Evolutionary conservation across 1,140 invertebrate species (phyloP), one percentile per base, ranked within the genome.

Genomic region (Latrodectus geometricus): DNA sequence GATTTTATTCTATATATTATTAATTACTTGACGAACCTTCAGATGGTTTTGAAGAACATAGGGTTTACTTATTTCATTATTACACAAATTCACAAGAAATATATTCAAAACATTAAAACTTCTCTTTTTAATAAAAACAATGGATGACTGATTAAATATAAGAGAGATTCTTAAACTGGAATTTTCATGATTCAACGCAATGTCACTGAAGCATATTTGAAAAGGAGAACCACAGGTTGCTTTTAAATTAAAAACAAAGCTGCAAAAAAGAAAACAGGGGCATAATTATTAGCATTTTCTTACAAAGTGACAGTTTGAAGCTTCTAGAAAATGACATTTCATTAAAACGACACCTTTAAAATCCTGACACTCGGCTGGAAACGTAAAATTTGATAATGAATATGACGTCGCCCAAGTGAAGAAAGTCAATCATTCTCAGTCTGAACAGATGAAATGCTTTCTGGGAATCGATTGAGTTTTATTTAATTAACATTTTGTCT

Each of bases 401-500:
- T 68, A 56, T 75, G 82, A 75, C 69, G 21, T 74, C 52, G 69
- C 14, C n/a, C 50, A 84, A 84, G 70, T 74, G 50, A 84, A 76
- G 82, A 84, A 84, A 84, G 82, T 84, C 82, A 84, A 84, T 84
- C 82, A 84, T 76, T 48, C 11, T 8, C 20, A 17, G 17, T 21
- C 15, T 35, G 17, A 15, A 48, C 78, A 69, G 65, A 23, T 50
- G 54, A 54, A 56, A 73, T 83, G 61, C 50, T 65, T 83, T 74
- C 80, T n/a, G 21, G 9, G 49, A 70, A 84, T 84, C 73, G 82
- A 84, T 84, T 84, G 82, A 84, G 35, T 74, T 48, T 49, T 84
- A 84, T 84, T 84, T 84, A 84, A 84, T 84, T 84, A 84, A 84
- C 82, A 54, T 84, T 84, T 84, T 84, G 72, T 72, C 72, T 69